Percentiles rank a stretch among this genome's conserved stretches.
These are phyloP conservation scores for Caenorhabditis sulstoni DNA, from an alignment of 2,888 invertebrate species.

Conservation along the genomic window DNA sequence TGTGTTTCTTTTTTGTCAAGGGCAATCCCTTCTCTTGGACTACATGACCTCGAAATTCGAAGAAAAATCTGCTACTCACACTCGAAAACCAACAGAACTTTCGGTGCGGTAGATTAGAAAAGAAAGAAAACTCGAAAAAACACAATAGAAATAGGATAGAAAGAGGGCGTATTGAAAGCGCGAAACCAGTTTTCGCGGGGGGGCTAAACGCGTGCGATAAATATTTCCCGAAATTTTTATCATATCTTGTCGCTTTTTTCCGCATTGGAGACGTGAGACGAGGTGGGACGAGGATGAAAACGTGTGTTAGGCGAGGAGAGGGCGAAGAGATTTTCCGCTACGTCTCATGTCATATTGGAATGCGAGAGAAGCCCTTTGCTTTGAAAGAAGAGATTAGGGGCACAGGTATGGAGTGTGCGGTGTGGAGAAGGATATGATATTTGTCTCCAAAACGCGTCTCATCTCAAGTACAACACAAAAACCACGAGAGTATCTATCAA, in stretches of 20 bases:
- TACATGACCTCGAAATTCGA: not conserved
- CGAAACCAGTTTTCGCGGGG: constrained; percentile 12
- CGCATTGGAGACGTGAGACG: constrained; percentile 3
- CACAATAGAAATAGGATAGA: too few species aligned
- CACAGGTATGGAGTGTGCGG: too few species aligned
- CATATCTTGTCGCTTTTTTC: constrained; percentile 23
- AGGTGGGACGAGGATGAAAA: constrained; percentile 4
- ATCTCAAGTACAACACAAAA: constrained; percentile 41
- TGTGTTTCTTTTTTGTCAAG: constrained; percentile 28
- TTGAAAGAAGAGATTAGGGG: too few species aligned
- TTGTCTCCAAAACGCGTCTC: too few species aligned
- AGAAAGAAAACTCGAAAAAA: not conserved
- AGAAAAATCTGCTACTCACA: not conserved
- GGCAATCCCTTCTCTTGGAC: constrained; percentile 18
- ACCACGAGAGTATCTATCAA: too few species aligned
- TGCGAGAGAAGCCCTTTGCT: too few species aligned
- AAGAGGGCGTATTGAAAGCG: not conserved
- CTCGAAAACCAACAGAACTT: constrained; percentile 4
- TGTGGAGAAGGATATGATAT: too few species aligned
- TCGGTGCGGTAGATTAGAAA: not conserved
- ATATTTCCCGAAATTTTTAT: constrained; percentile 29
- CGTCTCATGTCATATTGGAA: too few species aligned
- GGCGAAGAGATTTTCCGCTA: too few species aligned
- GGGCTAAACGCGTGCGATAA: constrained; percentile 6
- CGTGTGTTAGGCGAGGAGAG: too few species aligned